Evolutionary conservation across 1,140 invertebrate species (phyloP), one percentile per base, ranked within the genome.

Genomic region (Drosophila orena): DNA sequence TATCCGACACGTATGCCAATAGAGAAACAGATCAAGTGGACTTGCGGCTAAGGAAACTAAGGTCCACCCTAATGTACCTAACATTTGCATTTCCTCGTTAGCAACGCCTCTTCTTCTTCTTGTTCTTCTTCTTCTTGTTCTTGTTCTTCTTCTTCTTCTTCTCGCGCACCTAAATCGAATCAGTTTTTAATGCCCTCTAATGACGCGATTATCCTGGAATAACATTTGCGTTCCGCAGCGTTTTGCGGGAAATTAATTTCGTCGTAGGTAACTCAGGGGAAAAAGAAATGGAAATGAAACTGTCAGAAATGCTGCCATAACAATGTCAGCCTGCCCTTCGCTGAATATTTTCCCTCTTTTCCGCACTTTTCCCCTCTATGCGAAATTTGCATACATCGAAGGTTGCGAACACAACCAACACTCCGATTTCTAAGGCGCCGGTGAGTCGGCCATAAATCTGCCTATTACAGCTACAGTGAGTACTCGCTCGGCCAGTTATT

Each of bases 161-260:
- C 35, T 37, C 35, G 12, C 37, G 14, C 62, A 37, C 49, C 40
- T 40, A 47, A 56, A 70, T 69, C 62, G 50, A 70, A 71, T 35
- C 66, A 44, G 27, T 53, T 50, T 50, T 50, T 40, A 22, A 53
- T 61, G 27, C 27, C 17, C 14, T 40, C 38, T 38, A 73, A 74
- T 74, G 68, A 73, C 43, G 69, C 59, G 71, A 74, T 74, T 74
- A 62, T 49, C n/a, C 52, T 24, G 38, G 37, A 73, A 56, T 50
- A 61, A 43, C 50, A 72, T 72, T 54, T 60, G 42, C 38, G n/a
- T 40, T 37, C 35, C 49, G 47, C 20, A 49, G 20, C 42, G 49
- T 56, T 68, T 70, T n/a, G 34, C 15, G 37, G 15, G 57, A 42
- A 69, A 66, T 42, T 37, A 47, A 70, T 70, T 72, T 65, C 35